Base-by-base conservation (phyloP, 2,888 invertebrate genomes). In the Vannuccia rotundouncinata region DNA sequence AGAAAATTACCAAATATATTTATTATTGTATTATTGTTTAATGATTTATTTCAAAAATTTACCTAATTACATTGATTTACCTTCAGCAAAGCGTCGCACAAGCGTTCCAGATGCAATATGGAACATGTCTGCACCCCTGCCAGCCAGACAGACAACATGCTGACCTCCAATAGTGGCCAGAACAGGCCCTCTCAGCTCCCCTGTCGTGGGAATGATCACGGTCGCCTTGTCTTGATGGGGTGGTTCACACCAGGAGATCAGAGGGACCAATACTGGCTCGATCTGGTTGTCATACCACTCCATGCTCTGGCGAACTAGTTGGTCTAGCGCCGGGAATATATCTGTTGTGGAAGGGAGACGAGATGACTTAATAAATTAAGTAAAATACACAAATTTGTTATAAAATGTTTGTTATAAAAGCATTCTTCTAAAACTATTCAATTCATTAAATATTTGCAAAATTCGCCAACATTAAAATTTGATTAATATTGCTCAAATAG, bases 301-400 rank as follows among this genome's bases (percentile, higher is more conserved):
- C 77, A 77, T 77, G 77, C 77, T 45, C 77, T 77, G 77, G 1
- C 59, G 2, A 2, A 77, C 77, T 10, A 77, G 77, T 66, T 66
- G 66, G 66, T 66, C 66, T 27, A 66, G 25, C 5, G 66, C 66
- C 2, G 66, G 66, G 66, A 66, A 66, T 5, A 66, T 66, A 27
- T 66, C 66, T 66, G 66, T 45, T 17, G 45, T 5, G 45, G 45
- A 22, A 22, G 66, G 66, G 22, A n/a, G 66, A 22, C 2, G 66
- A 2, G 5, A 27, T 2, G 22, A 45, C 5, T 45, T 45, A 45
- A 17, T 45, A 45, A 45, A 45, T 45, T 45, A 10, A 45, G 45
- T 45, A 45, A 45, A 45, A 5, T 45, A 45, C n/a, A n/a, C n/a
- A n/a, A n/a, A n/a, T n/a, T n/a, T n/a, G n/a, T n/a, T n/a, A n/a